These are phyloP conservation scores for Frankliniella fusca DNA, from an alignment of 2,888 invertebrate species.

Conservation along the genomic window DNA sequence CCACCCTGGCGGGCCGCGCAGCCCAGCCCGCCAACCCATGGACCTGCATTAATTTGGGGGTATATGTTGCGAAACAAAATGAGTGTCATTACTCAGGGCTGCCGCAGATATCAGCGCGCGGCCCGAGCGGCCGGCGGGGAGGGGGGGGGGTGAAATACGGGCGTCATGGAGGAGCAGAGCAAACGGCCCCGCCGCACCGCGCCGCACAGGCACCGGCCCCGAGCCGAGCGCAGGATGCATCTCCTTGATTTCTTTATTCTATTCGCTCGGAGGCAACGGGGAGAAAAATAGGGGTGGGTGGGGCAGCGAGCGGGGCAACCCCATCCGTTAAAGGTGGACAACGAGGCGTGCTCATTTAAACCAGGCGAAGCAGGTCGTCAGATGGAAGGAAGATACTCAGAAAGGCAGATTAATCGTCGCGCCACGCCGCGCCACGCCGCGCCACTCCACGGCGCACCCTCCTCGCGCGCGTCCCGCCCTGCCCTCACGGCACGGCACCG, in stretches of 20 bases:
- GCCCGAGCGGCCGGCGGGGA: background rate
- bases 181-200: background rate
- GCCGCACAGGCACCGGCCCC: background rate
- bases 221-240: background rate
- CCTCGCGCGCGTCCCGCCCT: background rate
- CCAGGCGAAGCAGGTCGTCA: too few species aligned
- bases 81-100: background rate
- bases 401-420: too few species aligned
- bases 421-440: too few species aligned
- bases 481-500: background rate
- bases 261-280: too few species aligned
- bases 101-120: constrained; percentile 8
- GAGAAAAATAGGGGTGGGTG: too few species aligned
- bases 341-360: too few species aligned
- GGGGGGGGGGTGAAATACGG: background rate
- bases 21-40: background rate
- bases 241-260: too few species aligned
- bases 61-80: constrained; percentile 25
- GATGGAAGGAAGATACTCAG: too few species aligned
- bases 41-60: background rate
- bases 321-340: too few species aligned
- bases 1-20: background rate
- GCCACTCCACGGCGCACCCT: too few species aligned
- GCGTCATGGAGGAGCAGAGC: background rate
- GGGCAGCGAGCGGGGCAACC: too few species aligned